A percentile compares a stretch with the other conserved stretches of the same genome.
These are phyloP conservation scores for Cremastinae sp. DNA, from an alignment of 2,888 invertebrate species.

Conservation along the genomic window DNA sequence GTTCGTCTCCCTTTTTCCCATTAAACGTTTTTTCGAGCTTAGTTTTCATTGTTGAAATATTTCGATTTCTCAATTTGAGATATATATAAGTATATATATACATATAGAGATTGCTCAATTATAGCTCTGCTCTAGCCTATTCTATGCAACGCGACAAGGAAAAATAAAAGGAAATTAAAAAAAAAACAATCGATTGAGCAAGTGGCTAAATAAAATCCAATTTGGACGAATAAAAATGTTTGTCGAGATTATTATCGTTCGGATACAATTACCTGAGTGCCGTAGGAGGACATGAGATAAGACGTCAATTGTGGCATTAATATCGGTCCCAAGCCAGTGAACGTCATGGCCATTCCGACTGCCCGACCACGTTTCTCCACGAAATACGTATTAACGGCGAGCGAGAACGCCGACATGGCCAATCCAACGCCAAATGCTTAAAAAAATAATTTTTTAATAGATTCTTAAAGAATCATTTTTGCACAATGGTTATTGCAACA, in stretches of 20 bases:
- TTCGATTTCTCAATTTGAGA: too few relatives aligned
- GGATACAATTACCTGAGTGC: constrained; percentile 78
- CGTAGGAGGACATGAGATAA: constrained; percentile 82
- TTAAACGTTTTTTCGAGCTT: too few relatives aligned
- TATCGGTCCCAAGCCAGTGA: constrained; percentile 86
- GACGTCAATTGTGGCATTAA: constrained; percentile 85
- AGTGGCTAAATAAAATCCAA: neutral
- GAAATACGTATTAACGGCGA: constrained; percentile 86
- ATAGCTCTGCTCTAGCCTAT: too few relatives aligned
- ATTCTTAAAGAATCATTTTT: too few relatives aligned
- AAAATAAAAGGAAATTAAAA: neutral
- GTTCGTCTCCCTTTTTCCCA: too few relatives aligned
- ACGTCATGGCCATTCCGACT: constrained; percentile 84
- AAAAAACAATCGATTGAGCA: neutral
- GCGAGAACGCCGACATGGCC: constrained; percentile 83
- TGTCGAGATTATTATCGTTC: neutral
- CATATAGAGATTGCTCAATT: too few relatives aligned
- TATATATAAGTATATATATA: too few relatives aligned
- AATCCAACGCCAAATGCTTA: constrained; percentile 84
- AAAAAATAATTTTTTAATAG: constrained; percentile 33
- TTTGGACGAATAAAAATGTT: neutral
- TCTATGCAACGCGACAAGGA: too few relatives aligned
- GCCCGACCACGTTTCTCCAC: constrained; percentile 84
- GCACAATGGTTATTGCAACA: too few relatives aligned
- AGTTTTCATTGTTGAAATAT: too few relatives aligned